phyloP scores from a whole-genome alignment of 2,113 vertebrate genomes.

The Rhabdomys dilectus region DNA sequence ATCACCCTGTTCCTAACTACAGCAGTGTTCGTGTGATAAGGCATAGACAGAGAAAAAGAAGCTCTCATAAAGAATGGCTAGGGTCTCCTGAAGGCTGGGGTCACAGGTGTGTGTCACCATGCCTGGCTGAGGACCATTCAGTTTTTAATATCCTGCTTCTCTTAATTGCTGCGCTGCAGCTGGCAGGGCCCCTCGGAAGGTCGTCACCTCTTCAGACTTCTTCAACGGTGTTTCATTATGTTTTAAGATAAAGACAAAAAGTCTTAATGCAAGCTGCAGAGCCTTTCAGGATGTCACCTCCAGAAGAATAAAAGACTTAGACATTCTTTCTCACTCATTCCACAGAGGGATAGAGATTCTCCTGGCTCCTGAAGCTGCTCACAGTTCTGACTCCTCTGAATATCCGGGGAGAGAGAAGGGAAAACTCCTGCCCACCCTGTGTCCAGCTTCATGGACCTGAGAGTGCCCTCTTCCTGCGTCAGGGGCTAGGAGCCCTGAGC shows the following conservation, averaged over 20 bases:
- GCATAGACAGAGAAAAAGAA: background rate
- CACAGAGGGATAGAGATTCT: background rate
- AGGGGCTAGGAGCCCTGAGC: background rate
- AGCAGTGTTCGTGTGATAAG: background rate
- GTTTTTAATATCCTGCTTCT: background rate
- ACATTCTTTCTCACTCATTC: background rate
- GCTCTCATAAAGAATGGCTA: background rate
- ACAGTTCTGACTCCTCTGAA: background rate
- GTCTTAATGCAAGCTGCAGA: background rate
- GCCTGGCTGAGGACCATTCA: background rate
- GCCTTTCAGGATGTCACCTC: background rate
- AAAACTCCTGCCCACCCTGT: background rate
- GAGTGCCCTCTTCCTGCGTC: background rate
- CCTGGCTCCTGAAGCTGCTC: background rate
- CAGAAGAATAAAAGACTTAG: background rate
- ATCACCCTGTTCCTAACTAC: background rate
- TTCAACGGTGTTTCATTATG: background rate
- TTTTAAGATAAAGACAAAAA: conserved; percentile 36
- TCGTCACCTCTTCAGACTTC: background rate
- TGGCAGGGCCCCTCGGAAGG: conserved; percentile 11
- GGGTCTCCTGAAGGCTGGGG: background rate
- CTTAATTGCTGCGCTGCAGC: background rate
- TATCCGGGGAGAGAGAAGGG: background rate
- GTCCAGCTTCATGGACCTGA: background rate
- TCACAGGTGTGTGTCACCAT: background rate